Evolutionary conservation across 2,888 invertebrate genomes (phyloP).

Genomic region (Catocala sponsa): DNA sequence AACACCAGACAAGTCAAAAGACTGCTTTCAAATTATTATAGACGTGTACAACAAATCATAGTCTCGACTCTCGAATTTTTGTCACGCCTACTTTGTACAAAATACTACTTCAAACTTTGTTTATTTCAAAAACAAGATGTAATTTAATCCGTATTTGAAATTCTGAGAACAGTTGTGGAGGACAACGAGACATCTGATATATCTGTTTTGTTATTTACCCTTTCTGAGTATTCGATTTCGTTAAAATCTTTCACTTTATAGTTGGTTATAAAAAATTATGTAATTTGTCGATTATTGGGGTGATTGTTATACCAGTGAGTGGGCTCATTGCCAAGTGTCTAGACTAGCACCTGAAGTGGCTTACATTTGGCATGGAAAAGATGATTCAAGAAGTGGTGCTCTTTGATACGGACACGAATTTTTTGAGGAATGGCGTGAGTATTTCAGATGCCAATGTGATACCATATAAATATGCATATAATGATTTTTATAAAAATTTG

Average conservation of each 20-base stretch:
- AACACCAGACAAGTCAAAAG: constrained; percentile 63
- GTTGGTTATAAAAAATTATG: too few relatives aligned
- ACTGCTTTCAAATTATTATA: constrained; percentile 47
- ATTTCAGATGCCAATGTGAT: too few relatives aligned
- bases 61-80: not conserved
- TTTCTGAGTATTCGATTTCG: constrained; percentile 15
- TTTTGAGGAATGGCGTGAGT: too few relatives aligned
- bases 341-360: too few relatives aligned
- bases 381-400: too few relatives aligned
- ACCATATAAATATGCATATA: too few relatives aligned
- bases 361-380: too few relatives aligned
- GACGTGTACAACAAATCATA: constrained; percentile 4
- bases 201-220: constrained; percentile 6
- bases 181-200: constrained; percentile 20
- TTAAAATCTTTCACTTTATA: constrained; percentile 4
- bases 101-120: constrained; percentile 1
- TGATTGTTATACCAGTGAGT: too few relatives aligned
- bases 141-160: constrained; percentile 11
- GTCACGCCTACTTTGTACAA: not conserved
- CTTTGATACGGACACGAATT: too few relatives aligned
- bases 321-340: too few relatives aligned
- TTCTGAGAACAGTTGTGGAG: constrained; percentile 5
- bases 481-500: too few relatives aligned
- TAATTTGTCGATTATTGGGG: too few relatives aligned
- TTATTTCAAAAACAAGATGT: constrained; percentile 5